Evolutionary conservation across 2,888 invertebrate genomes (phyloP).

Genomic region (Nipponacmea schrenckii): DNA sequence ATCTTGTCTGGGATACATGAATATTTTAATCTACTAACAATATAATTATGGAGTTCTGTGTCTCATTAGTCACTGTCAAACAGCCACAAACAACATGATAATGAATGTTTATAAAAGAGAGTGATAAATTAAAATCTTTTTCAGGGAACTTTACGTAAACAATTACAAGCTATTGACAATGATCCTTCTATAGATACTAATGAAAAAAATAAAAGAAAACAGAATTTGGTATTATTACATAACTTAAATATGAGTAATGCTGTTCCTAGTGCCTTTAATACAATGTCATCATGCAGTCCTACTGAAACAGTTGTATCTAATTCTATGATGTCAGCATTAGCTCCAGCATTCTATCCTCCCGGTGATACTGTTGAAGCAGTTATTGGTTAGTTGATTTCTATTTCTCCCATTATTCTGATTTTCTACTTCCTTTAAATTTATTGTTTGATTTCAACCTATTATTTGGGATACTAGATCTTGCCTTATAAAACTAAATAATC

Average conservation of each 20-base stretch:
- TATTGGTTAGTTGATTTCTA: conserved; percentile 74
- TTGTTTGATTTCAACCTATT: background rate
- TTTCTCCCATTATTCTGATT: too few relatives aligned
- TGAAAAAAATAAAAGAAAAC: conserved; percentile 76
- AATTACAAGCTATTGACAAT: conserved; percentile 73
- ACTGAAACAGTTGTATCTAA: conserved; percentile 35
- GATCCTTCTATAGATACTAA: conserved; percentile 73
- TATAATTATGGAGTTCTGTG: too few relatives aligned
- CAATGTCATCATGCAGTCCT: conserved; percentile 18
- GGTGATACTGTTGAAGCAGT: conserved; percentile 83
- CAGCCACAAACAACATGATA: too few relatives aligned
- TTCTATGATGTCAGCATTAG: conserved; percentile 71
- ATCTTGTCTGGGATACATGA: too few relatives aligned
- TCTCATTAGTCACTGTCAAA: too few relatives aligned
- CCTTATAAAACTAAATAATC: background rate
- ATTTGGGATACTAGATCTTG: background rate
- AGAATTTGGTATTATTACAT: conserved; percentile 74
- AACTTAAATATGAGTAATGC: conserved; percentile 53
- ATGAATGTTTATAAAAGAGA: too few relatives aligned
- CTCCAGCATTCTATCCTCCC: conserved; percentile 76
- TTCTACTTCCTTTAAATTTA: background rate
- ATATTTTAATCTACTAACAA: too few relatives aligned
- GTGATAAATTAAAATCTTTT: too few relatives aligned
- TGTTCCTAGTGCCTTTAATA: conserved; percentile 11
- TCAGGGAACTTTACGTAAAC: conserved; percentile 63